Evolutionary conservation across 2,888 invertebrate genomes (phyloP), one percentile per base, ranked within the genome.

Genomic region (Archips crataeganus): DNA sequence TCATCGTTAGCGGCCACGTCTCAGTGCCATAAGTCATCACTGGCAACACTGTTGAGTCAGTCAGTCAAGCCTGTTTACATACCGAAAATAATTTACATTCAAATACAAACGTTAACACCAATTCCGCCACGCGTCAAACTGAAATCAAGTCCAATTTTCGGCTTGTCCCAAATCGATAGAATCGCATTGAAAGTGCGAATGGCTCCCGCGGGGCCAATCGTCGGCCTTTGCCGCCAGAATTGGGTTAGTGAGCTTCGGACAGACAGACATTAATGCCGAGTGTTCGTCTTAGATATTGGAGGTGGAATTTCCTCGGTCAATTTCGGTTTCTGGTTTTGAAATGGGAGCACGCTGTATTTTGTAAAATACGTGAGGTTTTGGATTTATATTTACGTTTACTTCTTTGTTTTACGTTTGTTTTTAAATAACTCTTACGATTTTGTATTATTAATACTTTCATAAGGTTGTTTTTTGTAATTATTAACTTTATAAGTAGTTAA

Each of bases 131-230:
- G 32, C 23, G 23, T 51, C 64, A 34, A 49, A 49, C 34, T 36
- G n/a, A n/a, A 45, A 62, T 54, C 51, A n/a, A 45, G 23, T 65
- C 71, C 45, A 57, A 66, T 66, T 76, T 76, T 73, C 71, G 71
- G 76, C 70, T 64, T 54, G 4, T 45, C 66, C 65, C 61, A 57
- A 72, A 75, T 75, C 49, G 69, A 71, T 74, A 9, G 71, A 74
- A 54, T 71, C 59, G n/a, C 70, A 72, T 69, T 77, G 80, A 75
- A 77, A 77, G 79, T 80, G 78, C 39, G 45, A 79, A 82, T 70
- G 23, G 73, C 70, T 60, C 81, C 70, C 80, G 5, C 23, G 81
- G 77, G 82, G 54, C 70, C 78, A 82, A 81, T 81, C 76, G 78
- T 75, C 73, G 80, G 75, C 78, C 79, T 82, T 79, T 77, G 64